These are phyloP conservation scores for Tapera naevia DNA, from an alignment of 2,797 vertebrate genomes.

Conservation along the genomic window DNA sequence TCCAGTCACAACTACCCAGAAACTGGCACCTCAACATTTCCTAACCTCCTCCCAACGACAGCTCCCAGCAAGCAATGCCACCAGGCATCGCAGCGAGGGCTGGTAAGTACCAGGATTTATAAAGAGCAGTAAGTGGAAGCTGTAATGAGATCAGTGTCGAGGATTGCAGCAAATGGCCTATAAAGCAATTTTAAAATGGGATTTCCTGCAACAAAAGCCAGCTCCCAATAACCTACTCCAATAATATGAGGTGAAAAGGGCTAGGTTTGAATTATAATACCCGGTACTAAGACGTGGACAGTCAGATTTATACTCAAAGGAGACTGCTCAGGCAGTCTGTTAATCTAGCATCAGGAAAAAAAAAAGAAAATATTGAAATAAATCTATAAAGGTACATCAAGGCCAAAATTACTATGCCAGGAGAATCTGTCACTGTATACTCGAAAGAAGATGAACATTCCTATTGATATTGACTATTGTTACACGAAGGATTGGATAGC, in stretches of 20 bases:
- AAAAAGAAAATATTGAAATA: not conserved
- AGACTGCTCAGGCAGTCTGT: not conserved
- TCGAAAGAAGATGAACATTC: not conserved
- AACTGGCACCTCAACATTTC: not conserved
- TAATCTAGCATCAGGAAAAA: not conserved
- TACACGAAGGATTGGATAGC: not conserved
- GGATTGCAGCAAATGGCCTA: slow-evolving; percentile 54
- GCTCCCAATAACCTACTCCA: not conserved
- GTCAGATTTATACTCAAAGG: not conserved
- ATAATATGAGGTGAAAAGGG: not conserved
- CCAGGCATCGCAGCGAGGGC: not conserved
- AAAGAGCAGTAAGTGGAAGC: not conserved
- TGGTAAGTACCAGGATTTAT: slow-evolving; percentile 14
- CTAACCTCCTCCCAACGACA: not conserved
- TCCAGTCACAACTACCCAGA: not conserved
- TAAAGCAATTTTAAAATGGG: slow-evolving; percentile 50
- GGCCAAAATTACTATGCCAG: not conserved
- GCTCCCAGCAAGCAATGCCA: not conserved
- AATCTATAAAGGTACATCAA: not conserved
- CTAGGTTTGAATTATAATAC: slow-evolving; percentile 7
- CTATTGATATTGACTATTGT: not conserved
- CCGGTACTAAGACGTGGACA: not conserved
- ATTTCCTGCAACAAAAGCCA: slow-evolving; percentile 46
- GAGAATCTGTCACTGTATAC: not conserved
- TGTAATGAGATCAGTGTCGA: slow-evolving; percentile 42